These are phyloP conservation scores for Hyposoter dolosus DNA, from an alignment of 2,888 invertebrate species.

Conservation along the genomic window DNA sequence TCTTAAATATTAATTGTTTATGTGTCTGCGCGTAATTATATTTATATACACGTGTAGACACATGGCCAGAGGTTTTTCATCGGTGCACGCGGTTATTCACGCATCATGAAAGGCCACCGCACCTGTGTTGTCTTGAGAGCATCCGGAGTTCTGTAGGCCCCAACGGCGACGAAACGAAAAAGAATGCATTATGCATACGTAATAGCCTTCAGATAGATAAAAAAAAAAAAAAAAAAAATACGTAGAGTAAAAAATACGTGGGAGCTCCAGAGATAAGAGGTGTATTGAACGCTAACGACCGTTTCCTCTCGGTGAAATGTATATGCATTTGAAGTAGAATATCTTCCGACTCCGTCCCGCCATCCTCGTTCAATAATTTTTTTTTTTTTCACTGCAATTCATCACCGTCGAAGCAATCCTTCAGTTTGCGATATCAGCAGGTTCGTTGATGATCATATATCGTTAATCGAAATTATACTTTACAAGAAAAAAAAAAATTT, in stretches of 20 bases:
- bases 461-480: background rate
- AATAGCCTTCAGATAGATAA: slow-evolving; percentile 37
- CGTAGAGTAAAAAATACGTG: slow-evolving; percentile 5
- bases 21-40: background rate
- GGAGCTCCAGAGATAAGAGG: slow-evolving; percentile 28
- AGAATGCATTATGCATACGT: slow-evolving; percentile 48
- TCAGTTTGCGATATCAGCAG: background rate
- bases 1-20: background rate
- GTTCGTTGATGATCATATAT: background rate
- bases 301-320: slow-evolving; percentile 24
- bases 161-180: slow-evolving; percentile 41
- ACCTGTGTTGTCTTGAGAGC: slow-evolving; percentile 62
- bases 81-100: slow-evolving; percentile 59
- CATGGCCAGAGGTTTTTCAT: slow-evolving; percentile 48
- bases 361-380: background rate
- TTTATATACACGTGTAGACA: background rate
- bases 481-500: background rate
- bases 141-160: slow-evolving; percentile 58
- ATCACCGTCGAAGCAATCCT: background rate
- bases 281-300: slow-evolving; percentile 33
- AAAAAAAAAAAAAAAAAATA: slow-evolving; percentile 11
- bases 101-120: slow-evolving; percentile 60
- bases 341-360: slow-evolving; percentile 5
- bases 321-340: slow-evolving; percentile 21
- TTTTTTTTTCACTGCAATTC: background rate